These are phyloP conservation scores for Ypsolopha scabrella DNA, from an alignment of 2,888 invertebrate species.

Conservation along the genomic window DNA sequence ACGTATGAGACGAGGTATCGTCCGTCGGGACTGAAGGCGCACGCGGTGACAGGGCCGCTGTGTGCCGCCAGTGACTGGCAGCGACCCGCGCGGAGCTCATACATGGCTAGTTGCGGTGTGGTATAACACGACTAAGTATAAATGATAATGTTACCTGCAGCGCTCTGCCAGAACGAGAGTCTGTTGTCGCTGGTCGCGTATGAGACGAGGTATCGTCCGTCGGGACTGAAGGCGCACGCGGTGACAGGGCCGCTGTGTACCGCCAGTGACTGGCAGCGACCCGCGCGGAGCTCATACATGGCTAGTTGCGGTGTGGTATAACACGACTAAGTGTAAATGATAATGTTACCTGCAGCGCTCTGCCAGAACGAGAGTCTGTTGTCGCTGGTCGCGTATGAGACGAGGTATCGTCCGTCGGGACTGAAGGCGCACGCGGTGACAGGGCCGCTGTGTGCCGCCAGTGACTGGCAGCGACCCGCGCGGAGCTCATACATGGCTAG, in stretches of 20 bases:
- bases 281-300: constrained; percentile 94
- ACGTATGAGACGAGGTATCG: too few relatives aligned
- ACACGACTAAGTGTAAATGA: background rate
- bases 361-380: constrained; percentile 99
- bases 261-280: too few relatives aligned
- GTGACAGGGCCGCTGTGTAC: too few relatives aligned
- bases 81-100: too few relatives aligned
- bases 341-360: constrained; percentile 82
- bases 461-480: constrained; percentile 93
- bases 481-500: constrained; percentile 96
- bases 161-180: background rate
- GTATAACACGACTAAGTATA: background rate
- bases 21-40: too few relatives aligned
- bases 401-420: constrained; percentile 96
- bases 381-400: constrained; percentile 94
- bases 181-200: too few relatives aligned
- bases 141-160: background rate
- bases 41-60: too few relatives aligned
- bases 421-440: constrained; percentile 96
- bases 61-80: too few relatives aligned
- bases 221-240: too few relatives aligned
- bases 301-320: constrained; percentile 72
- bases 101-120: too few relatives aligned
- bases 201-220: too few relatives aligned
- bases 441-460: constrained; percentile 90